phyloP scores from a whole-genome alignment of 2,113 vertebrate species.

The Calypte anna region DNA sequence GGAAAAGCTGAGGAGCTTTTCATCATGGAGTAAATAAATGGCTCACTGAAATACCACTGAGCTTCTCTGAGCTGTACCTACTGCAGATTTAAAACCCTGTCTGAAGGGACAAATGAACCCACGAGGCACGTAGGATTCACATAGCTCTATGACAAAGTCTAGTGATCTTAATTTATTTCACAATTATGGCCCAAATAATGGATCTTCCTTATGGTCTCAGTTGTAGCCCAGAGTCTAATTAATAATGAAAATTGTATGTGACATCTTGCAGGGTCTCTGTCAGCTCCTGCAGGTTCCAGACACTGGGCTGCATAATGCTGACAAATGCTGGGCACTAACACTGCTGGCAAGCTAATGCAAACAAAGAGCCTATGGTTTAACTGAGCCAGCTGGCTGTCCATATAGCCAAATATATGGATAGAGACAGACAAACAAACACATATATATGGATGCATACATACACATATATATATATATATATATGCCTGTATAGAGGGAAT shows the following conservation, averaged over 20 bases:
- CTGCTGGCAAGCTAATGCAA: neutral
- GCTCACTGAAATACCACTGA: neutral
- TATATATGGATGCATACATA: rapidly evolving
- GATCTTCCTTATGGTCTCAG: neutral
- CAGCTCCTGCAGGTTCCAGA: neutral
- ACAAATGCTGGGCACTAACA: rapidly evolving
- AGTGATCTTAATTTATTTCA: neutral
- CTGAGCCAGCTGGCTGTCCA: neutral
- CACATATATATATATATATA: too few relatives aligned
- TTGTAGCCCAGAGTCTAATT: neutral
- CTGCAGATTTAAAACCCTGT: neutral
- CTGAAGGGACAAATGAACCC: neutral
- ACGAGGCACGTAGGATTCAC: neutral
- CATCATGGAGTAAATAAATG: neutral
- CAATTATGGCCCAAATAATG: neutral
- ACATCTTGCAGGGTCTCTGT: neutral
- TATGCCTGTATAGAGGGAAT: too few relatives aligned
- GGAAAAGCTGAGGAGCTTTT: neutral
- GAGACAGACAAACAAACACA: neutral
- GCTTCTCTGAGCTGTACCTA: neutral
- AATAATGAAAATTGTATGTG: neutral
- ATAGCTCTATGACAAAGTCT: neutral
- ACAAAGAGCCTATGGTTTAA: neutral
- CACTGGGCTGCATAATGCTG: rapidly evolving
- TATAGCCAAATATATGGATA: neutral